Percentiles rank a stretch among this genome's conserved stretches.
Evolutionary conservation across 1,140 invertebrate genomes (phyloP).

Genomic region (Bilobella aurantiaca): DNA sequence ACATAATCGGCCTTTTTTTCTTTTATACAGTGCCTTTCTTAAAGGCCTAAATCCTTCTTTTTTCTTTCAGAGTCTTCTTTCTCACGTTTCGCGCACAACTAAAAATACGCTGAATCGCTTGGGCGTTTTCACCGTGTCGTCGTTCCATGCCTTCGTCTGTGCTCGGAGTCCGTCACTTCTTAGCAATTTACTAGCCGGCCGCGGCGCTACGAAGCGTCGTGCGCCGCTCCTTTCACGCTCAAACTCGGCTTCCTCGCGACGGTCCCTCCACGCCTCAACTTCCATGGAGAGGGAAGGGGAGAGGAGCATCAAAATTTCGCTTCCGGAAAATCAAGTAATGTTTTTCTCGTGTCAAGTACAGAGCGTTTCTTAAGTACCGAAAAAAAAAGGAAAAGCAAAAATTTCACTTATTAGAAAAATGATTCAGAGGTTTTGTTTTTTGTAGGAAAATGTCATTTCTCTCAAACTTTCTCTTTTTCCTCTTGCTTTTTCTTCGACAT

Average conservation of each 20-base stretch:
- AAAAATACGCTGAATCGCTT: constrained; percentile 89
- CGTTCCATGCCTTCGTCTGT: constrained; percentile 94
- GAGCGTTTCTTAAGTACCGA: no score
- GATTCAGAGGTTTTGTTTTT: no score
- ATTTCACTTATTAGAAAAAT: no score
- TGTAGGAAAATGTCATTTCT: no score
- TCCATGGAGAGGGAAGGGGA: constrained; percentile 65
- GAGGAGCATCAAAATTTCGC: constrained; percentile 73
- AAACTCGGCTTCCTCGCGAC: constrained; percentile 55
- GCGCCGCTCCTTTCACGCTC: constrained; percentile 65
- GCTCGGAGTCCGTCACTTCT: constrained; percentile 82
- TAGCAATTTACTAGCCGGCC: constrained; percentile 79
- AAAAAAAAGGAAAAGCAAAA: no score
- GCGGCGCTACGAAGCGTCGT: constrained; percentile 43
- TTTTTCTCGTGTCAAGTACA: no score
- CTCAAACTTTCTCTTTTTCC: no score
- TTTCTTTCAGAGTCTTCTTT: constrained; percentile 72
- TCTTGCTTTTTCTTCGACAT: no score
- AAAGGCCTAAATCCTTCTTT: constrained; percentile 23
- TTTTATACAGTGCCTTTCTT: not conserved
- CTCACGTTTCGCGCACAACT: constrained; percentile 86
- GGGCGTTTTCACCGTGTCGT: constrained; percentile 93
- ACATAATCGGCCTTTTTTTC: not conserved
- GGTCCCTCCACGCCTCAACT: constrained; percentile 47
- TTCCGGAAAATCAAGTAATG: constrained; percentile 70